Conservation (phyloP, 2,888 invertebrate species). For the Cerceris ruficornis region DNA sequence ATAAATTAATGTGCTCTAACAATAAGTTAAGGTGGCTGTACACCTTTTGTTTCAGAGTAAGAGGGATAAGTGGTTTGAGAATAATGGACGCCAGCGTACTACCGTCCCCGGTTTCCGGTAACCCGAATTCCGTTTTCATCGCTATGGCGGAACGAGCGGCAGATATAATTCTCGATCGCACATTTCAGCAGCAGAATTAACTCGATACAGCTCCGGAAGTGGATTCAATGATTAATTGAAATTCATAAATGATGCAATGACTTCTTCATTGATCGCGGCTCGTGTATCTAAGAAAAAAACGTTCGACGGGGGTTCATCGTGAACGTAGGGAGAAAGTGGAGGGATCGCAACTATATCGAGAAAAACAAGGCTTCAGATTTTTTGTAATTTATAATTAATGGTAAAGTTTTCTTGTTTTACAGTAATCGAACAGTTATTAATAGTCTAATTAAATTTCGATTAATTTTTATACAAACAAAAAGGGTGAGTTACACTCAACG, state of each 20-base stretch:
- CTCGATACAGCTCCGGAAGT: neutral
- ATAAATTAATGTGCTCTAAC: too few relatives aligned
- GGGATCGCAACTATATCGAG: neutral
- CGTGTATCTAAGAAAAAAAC: too few relatives aligned
- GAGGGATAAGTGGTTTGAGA: slow-evolving; percentile 86
- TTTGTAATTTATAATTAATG: slow-evolving; percentile 80
- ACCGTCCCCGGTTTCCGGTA: slow-evolving; percentile 89
- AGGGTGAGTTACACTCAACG: slow-evolving; percentile 78
- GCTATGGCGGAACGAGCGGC: slow-evolving; percentile 87
- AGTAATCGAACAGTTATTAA: slow-evolving; percentile 80
- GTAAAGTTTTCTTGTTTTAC: slow-evolving; percentile 79
- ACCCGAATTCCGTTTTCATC: slow-evolving; percentile 87
- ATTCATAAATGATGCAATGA: neutral
- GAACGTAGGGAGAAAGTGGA: neutral
- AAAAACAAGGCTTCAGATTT: slow-evolving; percentile 58
- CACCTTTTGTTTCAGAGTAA: slow-evolving; percentile 83
- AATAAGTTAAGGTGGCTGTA: too few relatives aligned
- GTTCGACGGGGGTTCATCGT: neutral
- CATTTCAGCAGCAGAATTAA: slow-evolving; percentile 6
- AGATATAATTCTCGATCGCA: slow-evolving; percentile 82
- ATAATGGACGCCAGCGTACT: slow-evolving; percentile 92
- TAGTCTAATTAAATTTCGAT: slow-evolving; percentile 79
- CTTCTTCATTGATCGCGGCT: too few relatives aligned
- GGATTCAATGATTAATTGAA: neutral
- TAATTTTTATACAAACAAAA: slow-evolving; percentile 79